Percentiles rank a stretch among this genome's conserved stretches.
Evolutionary conservation across 2,113 vertebrate genomes (phyloP).

Genomic region (Scomber colias): DNA sequence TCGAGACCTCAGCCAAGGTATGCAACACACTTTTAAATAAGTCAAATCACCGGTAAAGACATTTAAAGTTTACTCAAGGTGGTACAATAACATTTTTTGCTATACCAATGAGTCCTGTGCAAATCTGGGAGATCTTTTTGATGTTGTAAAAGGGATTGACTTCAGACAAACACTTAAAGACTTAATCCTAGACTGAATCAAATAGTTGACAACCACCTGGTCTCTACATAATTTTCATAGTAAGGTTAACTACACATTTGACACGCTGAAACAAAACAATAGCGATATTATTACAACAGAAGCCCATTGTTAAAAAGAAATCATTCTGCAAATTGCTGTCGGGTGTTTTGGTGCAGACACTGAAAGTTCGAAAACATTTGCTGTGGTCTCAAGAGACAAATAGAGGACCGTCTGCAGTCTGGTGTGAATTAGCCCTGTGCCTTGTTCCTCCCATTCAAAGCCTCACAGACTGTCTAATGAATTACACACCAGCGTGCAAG

Average conservation of each 20-base stretch:
- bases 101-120: slow-evolving; percentile 1
- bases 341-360: neutral
- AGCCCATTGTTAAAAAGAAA: slow-evolving; percentile 2
- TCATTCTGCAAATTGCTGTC: neutral
- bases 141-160: neutral
- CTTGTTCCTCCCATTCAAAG: slow-evolving; percentile 2
- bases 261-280: neutral
- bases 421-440: slow-evolving; percentile 43
- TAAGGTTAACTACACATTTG: neutral
- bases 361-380: neutral
- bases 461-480: slow-evolving; percentile 41
- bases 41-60: too few species aligned
- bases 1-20: slow-evolving; percentile 89
- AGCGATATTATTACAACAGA: neutral
- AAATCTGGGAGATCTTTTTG: slow-evolving; percentile 8
- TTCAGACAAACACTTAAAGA: slow-evolving; percentile 10
- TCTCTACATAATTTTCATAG: neutral
- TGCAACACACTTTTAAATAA: too few species aligned
- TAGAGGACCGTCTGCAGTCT: slow-evolving; percentile 40
- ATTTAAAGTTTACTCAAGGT: neutral
- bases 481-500: slow-evolving; percentile 58
- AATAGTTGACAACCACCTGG: neutral
- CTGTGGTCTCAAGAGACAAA: slow-evolving; percentile 7
- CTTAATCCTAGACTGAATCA: neutral
- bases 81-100: neutral